Percentiles rank a stretch among this genome's conserved stretches.
phyloP scores from a whole-genome alignment of 2,888 invertebrate genomes.

The Gandaritis pyraliata region DNA sequence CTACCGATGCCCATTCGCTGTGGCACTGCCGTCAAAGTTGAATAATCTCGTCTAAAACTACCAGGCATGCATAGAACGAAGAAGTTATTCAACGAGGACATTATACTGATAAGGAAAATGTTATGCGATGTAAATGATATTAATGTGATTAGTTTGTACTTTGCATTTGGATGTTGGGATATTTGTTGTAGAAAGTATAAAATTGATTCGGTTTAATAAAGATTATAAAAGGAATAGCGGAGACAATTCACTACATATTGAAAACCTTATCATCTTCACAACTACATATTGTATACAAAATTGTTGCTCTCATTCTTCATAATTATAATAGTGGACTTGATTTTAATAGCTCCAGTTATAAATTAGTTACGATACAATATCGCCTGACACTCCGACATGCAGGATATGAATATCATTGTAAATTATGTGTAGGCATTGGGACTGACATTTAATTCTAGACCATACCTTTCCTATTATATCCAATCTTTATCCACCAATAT shows the following conservation, averaged over 20 bases:
- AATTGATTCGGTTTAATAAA: no score
- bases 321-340: background rate
- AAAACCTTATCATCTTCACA: no score
- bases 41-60: constrained; percentile 29
- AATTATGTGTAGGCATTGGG: constrained; percentile 18
- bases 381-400: constrained; percentile 28
- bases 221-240: no score
- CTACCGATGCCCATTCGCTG: constrained; percentile 2
- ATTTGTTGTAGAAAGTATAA: no score
- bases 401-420: constrained; percentile 39
- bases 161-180: background rate
- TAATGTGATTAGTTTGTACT: background rate
- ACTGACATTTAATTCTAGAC: constrained; percentile 27
- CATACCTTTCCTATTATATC: background rate
- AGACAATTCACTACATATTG: no score
- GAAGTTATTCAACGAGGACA: constrained; percentile 10
- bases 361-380: constrained; percentile 36
- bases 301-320: no score
- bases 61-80: constrained; percentile 24
- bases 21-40: constrained; percentile 27
- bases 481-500: no score
- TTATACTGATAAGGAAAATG: constrained; percentile 7
- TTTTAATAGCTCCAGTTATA: constrained; percentile 27
- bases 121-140: background rate
- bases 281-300: no score